These are phyloP conservation scores for Nanger granti DNA, from an alignment of 2,113 vertebrate species.

Conservation along the genomic window DNA sequence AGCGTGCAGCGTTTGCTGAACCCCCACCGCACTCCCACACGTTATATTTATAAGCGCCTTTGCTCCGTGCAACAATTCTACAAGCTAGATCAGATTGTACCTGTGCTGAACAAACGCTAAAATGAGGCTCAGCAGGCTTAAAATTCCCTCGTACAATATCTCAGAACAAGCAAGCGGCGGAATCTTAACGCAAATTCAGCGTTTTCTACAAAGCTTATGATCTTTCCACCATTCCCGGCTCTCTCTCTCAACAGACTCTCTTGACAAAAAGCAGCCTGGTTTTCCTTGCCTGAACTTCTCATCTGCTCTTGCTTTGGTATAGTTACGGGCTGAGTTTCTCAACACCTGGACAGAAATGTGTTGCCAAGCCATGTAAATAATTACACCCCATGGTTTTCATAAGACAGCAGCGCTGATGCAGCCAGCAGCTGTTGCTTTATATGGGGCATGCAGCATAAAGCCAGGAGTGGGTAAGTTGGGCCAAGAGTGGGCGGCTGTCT, in stretches of 20 bases:
- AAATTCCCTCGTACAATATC: neutral
- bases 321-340: conserved; percentile 54
- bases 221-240: neutral
- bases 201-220: conserved; percentile 2
- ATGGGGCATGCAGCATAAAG: conserved; percentile 31
- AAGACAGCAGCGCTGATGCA: conserved; percentile 18
- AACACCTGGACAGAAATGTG: conserved; percentile 63
- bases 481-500: neutral
- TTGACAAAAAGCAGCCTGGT: conserved; percentile 59
- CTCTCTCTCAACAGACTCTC: conserved; percentile 20
- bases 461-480: neutral
- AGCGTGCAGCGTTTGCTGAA: neutral
- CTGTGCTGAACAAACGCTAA: neutral
- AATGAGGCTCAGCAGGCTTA: neutral
- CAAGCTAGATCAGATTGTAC: neutral
- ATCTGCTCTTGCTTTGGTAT: conserved; percentile 45
- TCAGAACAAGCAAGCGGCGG: neutral
- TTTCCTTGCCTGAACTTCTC: conserved; percentile 59
- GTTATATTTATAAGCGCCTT: neutral
- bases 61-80: neutral
- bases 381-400: conserved; percentile 47
- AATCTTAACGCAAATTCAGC: conserved; percentile 50
- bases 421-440: conserved; percentile 41
- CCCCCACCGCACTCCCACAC: fast-evolving
- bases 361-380: conserved; percentile 47